A percentile compares a stretch with the other conserved stretches of the same genome.
Evolutionary conservation across 2,113 vertebrate species (phyloP).

Genomic region (Lophochroa leadbeateri): DNA sequence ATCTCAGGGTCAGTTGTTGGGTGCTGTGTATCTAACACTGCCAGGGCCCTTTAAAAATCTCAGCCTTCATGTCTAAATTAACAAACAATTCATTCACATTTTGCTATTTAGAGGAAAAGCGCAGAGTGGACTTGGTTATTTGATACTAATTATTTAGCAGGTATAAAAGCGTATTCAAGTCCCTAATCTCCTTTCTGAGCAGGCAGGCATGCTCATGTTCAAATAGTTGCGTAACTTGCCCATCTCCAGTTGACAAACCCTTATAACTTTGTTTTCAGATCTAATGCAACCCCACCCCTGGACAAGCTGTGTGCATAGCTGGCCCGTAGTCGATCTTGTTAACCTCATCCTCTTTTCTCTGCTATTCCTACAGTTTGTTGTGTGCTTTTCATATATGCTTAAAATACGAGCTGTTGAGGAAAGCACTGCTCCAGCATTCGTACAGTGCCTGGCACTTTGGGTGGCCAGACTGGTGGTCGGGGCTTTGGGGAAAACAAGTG

Average conservation of each 20-base stretch:
- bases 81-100: background rate
- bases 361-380: background rate
- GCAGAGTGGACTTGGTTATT: conserved; percentile 37
- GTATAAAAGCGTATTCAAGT: conserved; percentile 23
- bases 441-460: background rate
- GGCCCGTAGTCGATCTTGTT: background rate
- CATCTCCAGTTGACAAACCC: conserved; percentile 46
- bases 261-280: conserved; percentile 26
- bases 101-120: background rate
- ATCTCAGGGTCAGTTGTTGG: background rate
- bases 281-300: background rate
- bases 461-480: background rate
- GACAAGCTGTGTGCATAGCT: background rate
- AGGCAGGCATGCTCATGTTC: conserved; percentile 65
- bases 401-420: background rate
- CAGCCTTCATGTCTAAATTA: background rate
- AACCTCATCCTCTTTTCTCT: background rate
- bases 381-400: background rate
- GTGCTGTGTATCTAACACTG: background rate
- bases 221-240: conserved; percentile 55
- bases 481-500: background rate
- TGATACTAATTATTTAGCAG: conserved; percentile 52
- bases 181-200: conserved; percentile 42
- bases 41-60: background rate
- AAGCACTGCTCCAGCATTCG: background rate